Evolutionary conservation across 2,113 vertebrate genomes (phyloP).

Genomic region (Mola mola): DNA sequence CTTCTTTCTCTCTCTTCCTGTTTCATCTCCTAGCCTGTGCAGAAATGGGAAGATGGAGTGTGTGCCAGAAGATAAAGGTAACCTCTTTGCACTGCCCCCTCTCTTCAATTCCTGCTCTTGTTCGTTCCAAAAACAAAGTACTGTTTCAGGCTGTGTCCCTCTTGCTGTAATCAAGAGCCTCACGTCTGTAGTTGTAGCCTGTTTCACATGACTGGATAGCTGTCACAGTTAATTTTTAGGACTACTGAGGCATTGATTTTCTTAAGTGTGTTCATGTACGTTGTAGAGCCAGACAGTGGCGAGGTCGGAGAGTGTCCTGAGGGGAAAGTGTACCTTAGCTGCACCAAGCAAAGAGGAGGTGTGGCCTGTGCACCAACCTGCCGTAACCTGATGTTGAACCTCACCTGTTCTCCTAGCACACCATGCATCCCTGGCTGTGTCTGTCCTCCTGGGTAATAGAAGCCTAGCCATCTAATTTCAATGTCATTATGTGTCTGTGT

Average conservation of each 20-base stretch:
- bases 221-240: conserved; percentile 40
- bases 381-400: conserved; percentile 96
- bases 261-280: conserved; percentile 10
- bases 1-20: conserved; percentile 29
- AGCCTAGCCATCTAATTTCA: background rate
- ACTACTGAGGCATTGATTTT: conserved; percentile 43
- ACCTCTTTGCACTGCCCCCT: conserved; percentile 26
- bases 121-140: conserved; percentile 64
- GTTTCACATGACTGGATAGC: conserved; percentile 60
- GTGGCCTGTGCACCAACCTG: conserved; percentile 92
- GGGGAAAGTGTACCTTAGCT: conserved; percentile 95
- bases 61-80: conserved; percentile 81
- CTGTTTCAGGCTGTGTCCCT: conserved; percentile 58
- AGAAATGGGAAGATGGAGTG: conserved; percentile 82
- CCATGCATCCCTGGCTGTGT: conserved; percentile 94
- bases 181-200: conserved; percentile 56
- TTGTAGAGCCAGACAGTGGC: conserved; percentile 79
- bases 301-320: conserved; percentile 86
- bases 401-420: conserved; percentile 92
- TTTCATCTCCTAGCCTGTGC: conserved; percentile 72
- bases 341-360: conserved; percentile 88
- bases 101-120: conserved; percentile 39
- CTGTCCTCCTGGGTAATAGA: conserved; percentile 90
- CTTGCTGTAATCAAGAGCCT: conserved; percentile 66
- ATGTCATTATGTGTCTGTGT: too few relatives aligned